These are phyloP conservation scores for Caenorhabditis wallacei DNA, from an alignment of 2,888 invertebrate species.

Conservation along the genomic window DNA sequence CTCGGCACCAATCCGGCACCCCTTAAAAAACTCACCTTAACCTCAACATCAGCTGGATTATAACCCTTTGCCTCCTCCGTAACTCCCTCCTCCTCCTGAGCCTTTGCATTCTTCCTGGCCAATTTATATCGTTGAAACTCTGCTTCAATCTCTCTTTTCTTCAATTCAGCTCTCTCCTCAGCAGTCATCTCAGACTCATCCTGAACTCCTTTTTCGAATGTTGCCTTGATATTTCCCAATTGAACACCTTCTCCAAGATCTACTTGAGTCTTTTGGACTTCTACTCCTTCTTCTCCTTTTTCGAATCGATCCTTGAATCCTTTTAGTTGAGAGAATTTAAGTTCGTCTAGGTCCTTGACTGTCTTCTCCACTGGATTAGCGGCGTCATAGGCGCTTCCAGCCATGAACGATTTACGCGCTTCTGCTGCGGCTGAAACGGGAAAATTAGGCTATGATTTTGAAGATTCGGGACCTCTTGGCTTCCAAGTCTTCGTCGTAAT, in stretches of 20 bases:
- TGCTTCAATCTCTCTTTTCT: constrained; percentile 82
- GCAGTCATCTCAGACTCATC: constrained; percentile 80
- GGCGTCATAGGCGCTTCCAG: constrained; percentile 80
- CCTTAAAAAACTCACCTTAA: no score
- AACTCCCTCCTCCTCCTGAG: constrained; percentile 49
- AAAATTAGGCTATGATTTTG: background rate
- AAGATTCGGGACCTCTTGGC: constrained; percentile 14
- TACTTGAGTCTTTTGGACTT: constrained; percentile 76
- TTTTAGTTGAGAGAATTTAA: constrained; percentile 78
- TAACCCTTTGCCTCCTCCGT: constrained; percentile 28
- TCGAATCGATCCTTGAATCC: constrained; percentile 83
- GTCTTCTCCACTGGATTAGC: constrained; percentile 76
- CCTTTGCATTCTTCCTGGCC: constrained; percentile 77
- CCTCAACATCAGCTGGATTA: constrained; percentile 71
- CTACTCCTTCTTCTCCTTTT: constrained; percentile 72
- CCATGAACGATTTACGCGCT: constrained; percentile 81
- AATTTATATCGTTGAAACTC: constrained; percentile 82
- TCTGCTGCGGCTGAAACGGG: constrained; percentile 79
- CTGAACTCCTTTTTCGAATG: constrained; percentile 78
- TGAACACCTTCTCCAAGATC: constrained; percentile 77
- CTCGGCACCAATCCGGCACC: no score
- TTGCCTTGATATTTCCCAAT: constrained; percentile 81
- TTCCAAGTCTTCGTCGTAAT: constrained; percentile 55
- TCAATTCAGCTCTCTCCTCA: constrained; percentile 80
- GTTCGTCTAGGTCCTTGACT: constrained; percentile 78